Evolutionary conservation across 2,113 vertebrate species (phyloP).

Genomic region (Polypterus bichir): DNA sequence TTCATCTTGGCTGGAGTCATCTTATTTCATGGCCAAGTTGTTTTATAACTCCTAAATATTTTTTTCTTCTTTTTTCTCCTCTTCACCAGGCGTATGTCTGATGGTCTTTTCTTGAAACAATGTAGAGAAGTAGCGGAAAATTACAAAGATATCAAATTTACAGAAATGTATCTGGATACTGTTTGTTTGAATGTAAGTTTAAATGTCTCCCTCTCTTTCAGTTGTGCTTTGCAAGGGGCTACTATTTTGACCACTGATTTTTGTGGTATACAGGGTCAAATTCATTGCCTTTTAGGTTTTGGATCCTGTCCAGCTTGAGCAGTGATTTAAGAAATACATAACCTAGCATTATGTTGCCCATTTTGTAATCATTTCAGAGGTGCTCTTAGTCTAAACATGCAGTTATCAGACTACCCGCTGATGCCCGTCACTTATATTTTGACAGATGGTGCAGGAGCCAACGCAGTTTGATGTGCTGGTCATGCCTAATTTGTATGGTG

Average conservation of each 20-base stretch:
- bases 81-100: constrained; percentile 82
- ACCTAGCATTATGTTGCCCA: too few species aligned
- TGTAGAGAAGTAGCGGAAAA: constrained; percentile 91
- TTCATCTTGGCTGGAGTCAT: too few species aligned
- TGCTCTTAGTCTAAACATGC: too few species aligned
- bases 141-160: constrained; percentile 90
- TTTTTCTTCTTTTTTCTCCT: constrained; percentile 2
- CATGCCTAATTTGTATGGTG: constrained; percentile 92
- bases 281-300: neutral
- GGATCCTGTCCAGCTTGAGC: neutral
- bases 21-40: too few species aligned
- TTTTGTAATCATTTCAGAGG: too few species aligned
- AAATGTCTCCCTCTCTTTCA: neutral
- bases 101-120: constrained; percentile 85
- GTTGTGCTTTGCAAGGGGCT: too few species aligned
- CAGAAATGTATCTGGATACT: constrained; percentile 94
- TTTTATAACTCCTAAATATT: neutral
- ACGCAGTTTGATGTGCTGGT: constrained; percentile 89
- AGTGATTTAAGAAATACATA: too few species aligned
- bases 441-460: constrained; percentile 92
- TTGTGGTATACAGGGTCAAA: too few species aligned
- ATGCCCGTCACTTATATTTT: neutral
- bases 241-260: too few species aligned
- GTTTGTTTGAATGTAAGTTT: constrained; percentile 86
- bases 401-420: too few species aligned